Evolutionary conservation across 2,888 invertebrate genomes (phyloP).

Genomic region (Troides aeacus): DNA sequence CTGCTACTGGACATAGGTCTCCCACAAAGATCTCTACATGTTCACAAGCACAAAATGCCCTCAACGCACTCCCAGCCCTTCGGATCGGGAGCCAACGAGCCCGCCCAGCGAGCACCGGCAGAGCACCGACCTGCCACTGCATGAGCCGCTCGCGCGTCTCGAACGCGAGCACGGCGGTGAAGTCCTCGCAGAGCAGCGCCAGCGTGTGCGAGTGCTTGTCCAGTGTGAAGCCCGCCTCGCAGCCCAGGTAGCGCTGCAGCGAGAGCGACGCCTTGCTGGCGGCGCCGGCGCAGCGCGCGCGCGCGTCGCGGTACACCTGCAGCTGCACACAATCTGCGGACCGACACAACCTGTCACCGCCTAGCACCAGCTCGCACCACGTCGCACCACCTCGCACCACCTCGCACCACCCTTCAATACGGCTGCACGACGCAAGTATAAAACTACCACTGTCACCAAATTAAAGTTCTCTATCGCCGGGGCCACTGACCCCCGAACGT

Average conservation of each 20-base stretch:
- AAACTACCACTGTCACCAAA: no score
- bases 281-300: slow-evolving; percentile 83
- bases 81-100: no score
- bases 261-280: slow-evolving; percentile 89
- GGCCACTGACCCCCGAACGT: no score
- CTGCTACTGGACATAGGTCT: no score
- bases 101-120: no score
- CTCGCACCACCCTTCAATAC: no score
- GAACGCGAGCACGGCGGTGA: slow-evolving; percentile 91
- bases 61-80: no score
- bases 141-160: slow-evolving; percentile 92
- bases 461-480: no score
- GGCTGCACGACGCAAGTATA: no score
- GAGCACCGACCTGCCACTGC: slow-evolving; percentile 87
- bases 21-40: no score
- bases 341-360: slow-evolving; percentile 27
- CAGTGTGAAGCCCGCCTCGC: slow-evolving; percentile 91
- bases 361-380: neutral
- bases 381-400: no score
- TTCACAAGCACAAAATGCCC: no score
- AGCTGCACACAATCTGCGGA: slow-evolving; percentile 92
- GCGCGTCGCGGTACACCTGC: slow-evolving; percentile 91
- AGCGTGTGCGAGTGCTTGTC: slow-evolving; percentile 95
- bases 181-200: slow-evolving; percentile 92
- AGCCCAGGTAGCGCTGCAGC: slow-evolving; percentile 90